phyloP scores from a whole-genome alignment of 2,797 vertebrate genomes.

The Margarornis squamiger region DNA sequence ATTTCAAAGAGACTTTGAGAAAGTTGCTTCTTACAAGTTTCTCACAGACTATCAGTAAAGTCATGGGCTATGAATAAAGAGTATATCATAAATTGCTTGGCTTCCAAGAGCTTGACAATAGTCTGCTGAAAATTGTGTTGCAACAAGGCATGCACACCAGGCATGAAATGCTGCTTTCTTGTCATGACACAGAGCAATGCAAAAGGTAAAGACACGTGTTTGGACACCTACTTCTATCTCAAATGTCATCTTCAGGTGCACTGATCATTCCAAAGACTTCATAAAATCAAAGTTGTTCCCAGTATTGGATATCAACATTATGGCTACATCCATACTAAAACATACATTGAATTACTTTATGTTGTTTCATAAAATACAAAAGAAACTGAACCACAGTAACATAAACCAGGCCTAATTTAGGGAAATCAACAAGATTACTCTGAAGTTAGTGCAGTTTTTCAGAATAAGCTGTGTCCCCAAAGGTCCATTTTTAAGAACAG shows the following conservation, averaged over 20 bases:
- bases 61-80: background rate
- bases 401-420: background rate
- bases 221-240: background rate
- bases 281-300: background rate
- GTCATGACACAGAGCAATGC: background rate
- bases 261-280: background rate
- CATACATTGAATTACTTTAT: background rate
- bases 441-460: background rate
- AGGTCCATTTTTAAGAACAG: background rate
- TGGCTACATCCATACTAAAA: background rate
- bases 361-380: background rate
- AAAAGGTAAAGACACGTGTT: accelerated
- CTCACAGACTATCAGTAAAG: background rate
- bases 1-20: background rate
- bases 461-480: background rate
- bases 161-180: background rate
- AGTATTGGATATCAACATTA: background rate
- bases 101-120: background rate
- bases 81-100: background rate
- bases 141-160: background rate
- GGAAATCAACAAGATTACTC: background rate
- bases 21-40: accelerated
- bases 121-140: background rate
- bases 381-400: background rate
- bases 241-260: background rate